Conservation (phyloP, 2,113 vertebrate genomes). For the Coracopsis vasa region DNA sequence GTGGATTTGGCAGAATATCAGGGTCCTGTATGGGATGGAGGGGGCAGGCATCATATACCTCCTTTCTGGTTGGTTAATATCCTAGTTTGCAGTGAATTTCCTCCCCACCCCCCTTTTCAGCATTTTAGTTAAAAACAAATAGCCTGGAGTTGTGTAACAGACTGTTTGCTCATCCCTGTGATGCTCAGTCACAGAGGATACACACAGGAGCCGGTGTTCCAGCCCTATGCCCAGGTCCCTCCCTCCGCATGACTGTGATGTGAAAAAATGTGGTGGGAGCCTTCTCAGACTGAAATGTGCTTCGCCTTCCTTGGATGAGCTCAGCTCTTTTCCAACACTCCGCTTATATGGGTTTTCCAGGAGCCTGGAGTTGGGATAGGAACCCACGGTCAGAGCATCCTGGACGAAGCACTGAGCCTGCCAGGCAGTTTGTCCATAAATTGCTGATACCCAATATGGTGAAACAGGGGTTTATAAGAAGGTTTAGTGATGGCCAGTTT, state of each 20-base stretch:
- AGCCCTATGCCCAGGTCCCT: not conserved
- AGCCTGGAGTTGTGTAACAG: not conserved
- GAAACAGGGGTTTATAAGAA: not conserved
- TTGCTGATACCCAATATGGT: not conserved
- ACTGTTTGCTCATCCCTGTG: not conserved
- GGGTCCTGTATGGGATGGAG: not conserved
- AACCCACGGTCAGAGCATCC: not conserved
- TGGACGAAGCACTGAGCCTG: not conserved
- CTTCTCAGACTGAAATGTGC: not conserved
- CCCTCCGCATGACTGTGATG: not conserved
- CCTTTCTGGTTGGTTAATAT: not conserved
- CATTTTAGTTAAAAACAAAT: not conserved
- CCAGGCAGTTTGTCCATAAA: not conserved
- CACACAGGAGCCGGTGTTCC: not conserved
- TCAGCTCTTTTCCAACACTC: not conserved
- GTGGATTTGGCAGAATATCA: not conserved
- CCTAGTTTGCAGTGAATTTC: not conserved
- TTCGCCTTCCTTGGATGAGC: not conserved
- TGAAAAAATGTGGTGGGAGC: not conserved
- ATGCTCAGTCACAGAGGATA: fast-evolving
- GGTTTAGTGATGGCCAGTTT: not conserved
- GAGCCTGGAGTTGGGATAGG: not conserved
- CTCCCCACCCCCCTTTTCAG: not conserved
- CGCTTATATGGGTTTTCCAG: fast-evolving
- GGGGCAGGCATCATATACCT: not conserved